Conservation (phyloP, 1,140 invertebrate genomes). For the Pseudobourletiella spinata region DNA sequence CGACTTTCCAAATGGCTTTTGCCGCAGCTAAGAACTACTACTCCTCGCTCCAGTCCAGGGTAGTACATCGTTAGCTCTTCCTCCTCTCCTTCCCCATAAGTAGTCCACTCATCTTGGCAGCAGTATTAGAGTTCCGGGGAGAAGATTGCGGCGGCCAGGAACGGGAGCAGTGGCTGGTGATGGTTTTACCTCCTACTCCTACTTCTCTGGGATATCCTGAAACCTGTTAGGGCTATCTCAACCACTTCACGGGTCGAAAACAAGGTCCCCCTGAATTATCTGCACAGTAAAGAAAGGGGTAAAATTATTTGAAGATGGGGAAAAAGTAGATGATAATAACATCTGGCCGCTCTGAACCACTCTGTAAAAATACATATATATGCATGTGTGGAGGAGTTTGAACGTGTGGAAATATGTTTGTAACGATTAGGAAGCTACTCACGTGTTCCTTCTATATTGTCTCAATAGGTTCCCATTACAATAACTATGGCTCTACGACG, state of each 20-base stretch:
- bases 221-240: too few relatives aligned
- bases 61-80: too few relatives aligned
- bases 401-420: not conserved
- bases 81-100: too few relatives aligned
- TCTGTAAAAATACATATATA: not conserved
- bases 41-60: too few relatives aligned
- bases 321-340: too few relatives aligned
- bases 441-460: constrained; percentile 1
- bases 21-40: not conserved
- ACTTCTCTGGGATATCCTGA: too few relatives aligned
- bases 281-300: not conserved
- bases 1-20: not conserved
- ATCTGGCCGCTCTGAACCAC: too few relatives aligned
- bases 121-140: not conserved
- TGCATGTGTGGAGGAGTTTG: not conserved
- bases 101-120: not conserved
- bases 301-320: not conserved
- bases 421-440: constrained; percentile 1
- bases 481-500: constrained; percentile 24
- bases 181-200: too few relatives aligned
- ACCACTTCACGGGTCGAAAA: too few relatives aligned
- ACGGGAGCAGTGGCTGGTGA: too few relatives aligned
- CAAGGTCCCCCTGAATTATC: too few relatives aligned
- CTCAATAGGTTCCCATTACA: constrained; percentile 17
- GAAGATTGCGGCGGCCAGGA: not conserved